Conservation (phyloP, 1,140 invertebrate genomes). For the Diorhabda carinulata region DNA sequence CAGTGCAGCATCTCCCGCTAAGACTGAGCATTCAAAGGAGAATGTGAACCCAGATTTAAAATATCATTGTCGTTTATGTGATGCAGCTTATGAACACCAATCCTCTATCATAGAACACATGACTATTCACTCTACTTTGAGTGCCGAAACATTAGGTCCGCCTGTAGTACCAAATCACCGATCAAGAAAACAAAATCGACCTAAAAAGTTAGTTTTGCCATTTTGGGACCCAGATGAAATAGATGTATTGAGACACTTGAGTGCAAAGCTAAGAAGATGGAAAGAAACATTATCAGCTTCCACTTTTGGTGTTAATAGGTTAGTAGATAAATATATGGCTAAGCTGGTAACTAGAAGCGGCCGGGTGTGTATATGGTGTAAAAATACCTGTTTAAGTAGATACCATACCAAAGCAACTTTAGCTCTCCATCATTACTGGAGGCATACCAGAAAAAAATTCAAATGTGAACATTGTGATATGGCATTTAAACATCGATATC, state of each 20-base stretch:
- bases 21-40: slow-evolving; percentile 43
- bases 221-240: slow-evolving; percentile 40
- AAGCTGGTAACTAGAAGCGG: slow-evolving; percentile 38
- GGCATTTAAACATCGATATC: slow-evolving; percentile 47
- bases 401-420: slow-evolving; percentile 41
- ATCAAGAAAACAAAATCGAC: slow-evolving; percentile 50
- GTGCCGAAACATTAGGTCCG: slow-evolving; percentile 28
- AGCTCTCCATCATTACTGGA: slow-evolving; percentile 43
- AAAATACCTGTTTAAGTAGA: slow-evolving; percentile 37
- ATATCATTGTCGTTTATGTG: slow-evolving; percentile 50
- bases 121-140: slow-evolving; percentile 46
- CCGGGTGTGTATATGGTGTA: slow-evolving; percentile 42
- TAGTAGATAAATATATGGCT: slow-evolving; percentile 43
- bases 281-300: slow-evolving; percentile 25
- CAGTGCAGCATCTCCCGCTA: slow-evolving; percentile 48
- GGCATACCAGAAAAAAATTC: slow-evolving; percentile 39
- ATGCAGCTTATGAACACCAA: slow-evolving; percentile 46
- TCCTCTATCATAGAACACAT: slow-evolving; percentile 52
- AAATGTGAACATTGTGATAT: slow-evolving; percentile 49
- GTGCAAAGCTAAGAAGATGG: slow-evolving; percentile 35
- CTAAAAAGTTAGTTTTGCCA: slow-evolving; percentile 48
- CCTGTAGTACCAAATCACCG: slow-evolving; percentile 37
- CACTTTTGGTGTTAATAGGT: slow-evolving; percentile 22
- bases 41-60: slow-evolving; percentile 43
- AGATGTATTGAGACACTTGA: slow-evolving; percentile 37